Percentiles rank a stretch among this genome's conserved stretches.
phyloP scores from a whole-genome alignment of 2,113 vertebrate species.

The Lepidothrix coronata region DNA sequence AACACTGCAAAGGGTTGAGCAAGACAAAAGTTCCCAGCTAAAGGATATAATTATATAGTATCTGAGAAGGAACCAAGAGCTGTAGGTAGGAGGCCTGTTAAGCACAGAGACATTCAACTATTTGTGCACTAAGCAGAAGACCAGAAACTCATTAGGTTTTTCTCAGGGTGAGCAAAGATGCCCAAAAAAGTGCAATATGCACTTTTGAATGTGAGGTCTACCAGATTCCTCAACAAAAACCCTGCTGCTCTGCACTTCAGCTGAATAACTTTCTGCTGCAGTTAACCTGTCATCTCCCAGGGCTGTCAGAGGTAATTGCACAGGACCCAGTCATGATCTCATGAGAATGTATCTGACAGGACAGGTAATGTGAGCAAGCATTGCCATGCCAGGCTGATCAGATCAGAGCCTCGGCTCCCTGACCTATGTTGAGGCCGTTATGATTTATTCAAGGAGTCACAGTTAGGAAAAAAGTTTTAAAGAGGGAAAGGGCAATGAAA shows the following conservation, averaged over 20 bases:
- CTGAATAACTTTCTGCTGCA: neutral
- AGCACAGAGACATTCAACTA: neutral
- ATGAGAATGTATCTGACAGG: neutral
- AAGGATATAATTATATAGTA: neutral
- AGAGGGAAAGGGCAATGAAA: neutral
- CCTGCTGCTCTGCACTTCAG: neutral
- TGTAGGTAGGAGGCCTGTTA: neutral
- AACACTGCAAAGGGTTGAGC: neutral
- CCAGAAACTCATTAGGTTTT: neutral
- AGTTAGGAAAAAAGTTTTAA: neutral
- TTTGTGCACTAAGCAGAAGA: neutral
- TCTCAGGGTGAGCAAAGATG: neutral
- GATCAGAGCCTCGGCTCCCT: neutral
- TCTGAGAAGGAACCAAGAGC: neutral
- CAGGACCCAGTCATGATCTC: neutral
- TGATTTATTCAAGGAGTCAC: slow-evolving; percentile 37
- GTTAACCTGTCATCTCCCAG: slow-evolving; percentile 20
- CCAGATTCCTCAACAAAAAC: neutral
- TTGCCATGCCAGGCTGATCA: neutral
- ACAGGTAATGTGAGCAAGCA: neutral
- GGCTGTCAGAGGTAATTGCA: neutral
- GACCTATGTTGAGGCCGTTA: neutral
- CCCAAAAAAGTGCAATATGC: neutral
- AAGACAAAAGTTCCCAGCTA: neutral
- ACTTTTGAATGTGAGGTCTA: neutral